These are phyloP conservation scores for Oreochromis aureus DNA, from an alignment of 2,113 vertebrate genomes.

Conservation along the genomic window DNA sequence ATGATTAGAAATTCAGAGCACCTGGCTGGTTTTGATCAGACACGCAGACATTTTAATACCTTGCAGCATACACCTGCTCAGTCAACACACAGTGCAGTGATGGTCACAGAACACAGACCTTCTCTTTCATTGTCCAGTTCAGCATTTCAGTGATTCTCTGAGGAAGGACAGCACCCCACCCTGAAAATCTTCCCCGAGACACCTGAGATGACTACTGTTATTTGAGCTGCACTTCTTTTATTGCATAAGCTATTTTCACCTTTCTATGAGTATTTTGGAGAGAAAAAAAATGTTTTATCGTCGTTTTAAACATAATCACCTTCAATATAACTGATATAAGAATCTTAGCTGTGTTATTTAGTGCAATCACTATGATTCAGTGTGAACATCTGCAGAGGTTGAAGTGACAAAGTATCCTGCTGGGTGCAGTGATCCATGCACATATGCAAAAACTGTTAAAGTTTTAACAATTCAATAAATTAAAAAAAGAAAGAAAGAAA, in stretches of 20 bases:
- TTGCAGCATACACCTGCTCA: neutral
- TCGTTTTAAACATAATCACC: neutral
- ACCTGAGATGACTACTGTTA: conserved; percentile 44
- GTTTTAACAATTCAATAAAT: neutral
- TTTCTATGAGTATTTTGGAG: neutral
- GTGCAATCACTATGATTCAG: neutral
- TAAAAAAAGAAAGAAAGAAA: neutral
- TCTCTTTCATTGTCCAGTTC: conserved; percentile 32
- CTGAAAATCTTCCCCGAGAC: conserved; percentile 43
- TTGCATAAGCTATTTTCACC: conserved; percentile 40
- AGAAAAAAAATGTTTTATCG: neutral
- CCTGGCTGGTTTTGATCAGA: neutral
- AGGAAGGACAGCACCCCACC: conserved; percentile 50
- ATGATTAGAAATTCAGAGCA: neutral
- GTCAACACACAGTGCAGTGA: neutral
- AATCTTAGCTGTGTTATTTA: neutral
- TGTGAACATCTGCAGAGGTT: neutral
- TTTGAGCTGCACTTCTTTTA: conserved; percentile 32
- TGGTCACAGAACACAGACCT: neutral
- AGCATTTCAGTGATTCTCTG: conserved; percentile 47
- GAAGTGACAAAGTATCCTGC: neutral
- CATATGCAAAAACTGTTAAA: neutral
- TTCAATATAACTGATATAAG: neutral
- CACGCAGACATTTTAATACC: neutral
- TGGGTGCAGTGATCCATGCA: neutral